These are phyloP conservation scores for Sebastolobus altivelis DNA, from an alignment of 2,797 vertebrate species.

Conservation along the genomic window DNA sequence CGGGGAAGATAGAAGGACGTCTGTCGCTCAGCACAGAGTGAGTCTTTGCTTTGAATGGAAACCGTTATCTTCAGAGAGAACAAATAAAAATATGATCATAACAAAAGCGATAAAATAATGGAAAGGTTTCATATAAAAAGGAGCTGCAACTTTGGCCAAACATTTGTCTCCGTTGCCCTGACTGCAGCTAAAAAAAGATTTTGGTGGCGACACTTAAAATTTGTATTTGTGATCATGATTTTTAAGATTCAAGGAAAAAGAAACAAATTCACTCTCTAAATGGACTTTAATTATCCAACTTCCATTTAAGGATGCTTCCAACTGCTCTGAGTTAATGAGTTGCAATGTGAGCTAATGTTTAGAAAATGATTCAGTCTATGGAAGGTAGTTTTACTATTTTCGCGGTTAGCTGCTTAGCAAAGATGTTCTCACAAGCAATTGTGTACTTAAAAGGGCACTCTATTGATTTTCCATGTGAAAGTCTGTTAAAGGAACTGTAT, in stretches of 20 bases:
- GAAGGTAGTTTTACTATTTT: neutral
- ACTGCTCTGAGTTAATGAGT: constrained; percentile 5
- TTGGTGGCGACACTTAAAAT: neutral
- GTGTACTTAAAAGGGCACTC: neutral
- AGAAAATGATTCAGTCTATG: neutral
- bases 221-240: neutral
- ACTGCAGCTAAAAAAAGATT: neutral
- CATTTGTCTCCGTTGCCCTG: neutral
- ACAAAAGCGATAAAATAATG: constrained; percentile 25
- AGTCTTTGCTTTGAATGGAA: constrained; percentile 41
- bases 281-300: neutral
- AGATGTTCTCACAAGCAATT: neutral
- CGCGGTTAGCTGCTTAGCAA: neutral
- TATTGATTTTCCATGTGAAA: neutral
- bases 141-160: neutral
- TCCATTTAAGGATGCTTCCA: neutral
- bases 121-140: neutral
- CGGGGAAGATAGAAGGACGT: constrained; percentile 36
- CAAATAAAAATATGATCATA: constrained; percentile 36
- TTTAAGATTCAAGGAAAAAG: neutral
- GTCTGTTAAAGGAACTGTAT: neutral
- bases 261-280: neutral
- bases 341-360: neutral
- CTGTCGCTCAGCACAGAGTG: neutral
- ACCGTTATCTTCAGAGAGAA: constrained; percentile 45